Conservation (phyloP, 2,888 invertebrate species). For the Drosophila nr. perissopoda region DNA sequence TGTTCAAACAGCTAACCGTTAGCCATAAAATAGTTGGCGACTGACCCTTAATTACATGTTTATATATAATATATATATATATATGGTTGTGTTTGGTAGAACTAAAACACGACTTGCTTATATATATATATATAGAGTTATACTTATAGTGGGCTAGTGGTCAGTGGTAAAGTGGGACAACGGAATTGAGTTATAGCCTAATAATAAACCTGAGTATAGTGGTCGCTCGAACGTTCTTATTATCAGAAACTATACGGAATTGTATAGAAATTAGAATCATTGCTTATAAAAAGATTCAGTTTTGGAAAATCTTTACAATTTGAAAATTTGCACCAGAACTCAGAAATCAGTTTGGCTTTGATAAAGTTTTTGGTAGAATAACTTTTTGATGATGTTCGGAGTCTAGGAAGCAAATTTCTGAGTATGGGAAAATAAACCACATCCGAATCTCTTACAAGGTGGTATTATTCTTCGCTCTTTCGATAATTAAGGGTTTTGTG, state of each 20-base stretch:
- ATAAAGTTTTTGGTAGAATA: neutral
- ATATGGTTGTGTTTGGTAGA: neutral
- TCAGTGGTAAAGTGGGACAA: neutral
- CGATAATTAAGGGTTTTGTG: neutral
- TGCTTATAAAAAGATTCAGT: neutral
- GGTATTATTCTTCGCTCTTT: neutral
- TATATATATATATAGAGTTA: neutral
- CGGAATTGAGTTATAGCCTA: neutral
- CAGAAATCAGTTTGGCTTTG: neutral
- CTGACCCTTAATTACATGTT: slow-evolving; percentile 3
- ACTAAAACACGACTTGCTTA: neutral
- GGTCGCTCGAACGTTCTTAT: neutral
- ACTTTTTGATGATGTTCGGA: neutral
- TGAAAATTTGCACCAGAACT: neutral
- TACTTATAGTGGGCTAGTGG: neutral
- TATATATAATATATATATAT: neutral
- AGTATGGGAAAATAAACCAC: neutral
- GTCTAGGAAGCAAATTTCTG: neutral
- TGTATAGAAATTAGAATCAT: neutral
- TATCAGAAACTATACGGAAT: neutral
- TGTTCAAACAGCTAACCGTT: slow-evolving; percentile 13
- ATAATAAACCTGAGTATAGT: neutral
- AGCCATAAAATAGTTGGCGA: slow-evolving; percentile 13
- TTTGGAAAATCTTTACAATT: no score
- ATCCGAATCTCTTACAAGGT: neutral